Percentiles rank a stretch among this genome's conserved stretches.
Evolutionary conservation across 2,113 vertebrate species (phyloP).

Genomic region (Falco punctatus): DNA sequence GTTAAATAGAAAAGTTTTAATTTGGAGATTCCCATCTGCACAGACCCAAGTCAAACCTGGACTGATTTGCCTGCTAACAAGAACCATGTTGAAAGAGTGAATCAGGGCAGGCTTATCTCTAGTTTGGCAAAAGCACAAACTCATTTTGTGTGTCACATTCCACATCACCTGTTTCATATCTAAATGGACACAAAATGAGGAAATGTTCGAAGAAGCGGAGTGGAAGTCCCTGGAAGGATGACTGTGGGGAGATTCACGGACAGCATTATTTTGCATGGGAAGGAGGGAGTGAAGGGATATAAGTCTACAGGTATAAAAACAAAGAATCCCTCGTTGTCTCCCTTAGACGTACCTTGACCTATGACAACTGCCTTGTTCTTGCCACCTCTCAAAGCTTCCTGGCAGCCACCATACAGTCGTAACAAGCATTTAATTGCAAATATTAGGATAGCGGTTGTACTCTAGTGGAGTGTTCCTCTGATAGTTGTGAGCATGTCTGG

Average conservation of each 20-base stretch:
- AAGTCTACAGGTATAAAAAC: background rate
- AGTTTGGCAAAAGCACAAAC: background rate
- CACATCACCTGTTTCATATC: conserved; percentile 20
- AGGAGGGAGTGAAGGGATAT: background rate
- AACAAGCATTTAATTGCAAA: background rate
- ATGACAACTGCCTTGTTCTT: background rate
- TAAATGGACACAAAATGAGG: background rate
- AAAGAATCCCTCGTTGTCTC: background rate
- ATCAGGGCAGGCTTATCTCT: background rate
- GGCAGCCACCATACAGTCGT: background rate
- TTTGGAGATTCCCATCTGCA: background rate
- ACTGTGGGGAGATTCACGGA: background rate
- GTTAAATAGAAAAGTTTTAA: background rate
- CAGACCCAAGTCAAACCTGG: background rate
- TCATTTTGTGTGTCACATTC: conserved; percentile 4
- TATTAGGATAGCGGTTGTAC: background rate
- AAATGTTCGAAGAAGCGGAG: background rate
- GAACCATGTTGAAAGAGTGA: background rate
- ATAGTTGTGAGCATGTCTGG: background rate
- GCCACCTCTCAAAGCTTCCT: background rate
- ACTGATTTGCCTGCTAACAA: background rate
- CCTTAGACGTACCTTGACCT: background rate
- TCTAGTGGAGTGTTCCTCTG: background rate
- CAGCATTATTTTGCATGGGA: background rate
- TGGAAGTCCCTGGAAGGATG: background rate